Conservation (phyloP, 2,113 vertebrate species). For the Podarcis raffonei region DNA sequence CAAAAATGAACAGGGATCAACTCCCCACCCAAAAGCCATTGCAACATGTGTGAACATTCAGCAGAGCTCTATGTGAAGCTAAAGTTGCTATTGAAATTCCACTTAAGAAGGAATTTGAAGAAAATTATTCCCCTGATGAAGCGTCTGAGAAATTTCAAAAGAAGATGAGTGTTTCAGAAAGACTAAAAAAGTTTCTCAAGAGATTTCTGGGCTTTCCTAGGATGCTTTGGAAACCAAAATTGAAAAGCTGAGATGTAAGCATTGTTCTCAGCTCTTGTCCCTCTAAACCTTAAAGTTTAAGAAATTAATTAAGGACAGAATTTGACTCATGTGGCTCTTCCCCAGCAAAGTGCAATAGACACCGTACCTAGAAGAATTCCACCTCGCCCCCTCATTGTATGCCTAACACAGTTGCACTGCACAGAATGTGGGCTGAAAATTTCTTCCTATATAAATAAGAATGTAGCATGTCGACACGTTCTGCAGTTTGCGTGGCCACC, state of each 20-base stretch:
- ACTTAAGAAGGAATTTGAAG: not conserved
- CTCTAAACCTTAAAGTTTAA: not conserved
- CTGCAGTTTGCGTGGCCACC: no score
- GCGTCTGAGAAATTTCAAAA: not conserved
- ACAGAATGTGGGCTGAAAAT: not conserved
- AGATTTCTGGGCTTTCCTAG: not conserved
- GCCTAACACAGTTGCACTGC: not conserved
- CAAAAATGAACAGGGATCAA: not conserved
- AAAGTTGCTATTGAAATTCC: not conserved
- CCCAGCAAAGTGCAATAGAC: not conserved
- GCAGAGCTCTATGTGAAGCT: not conserved
- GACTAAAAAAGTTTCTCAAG: not conserved
- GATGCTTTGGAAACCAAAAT: not conserved
- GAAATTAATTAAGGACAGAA: not conserved
- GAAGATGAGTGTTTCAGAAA: not conserved
- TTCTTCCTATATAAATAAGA: not conserved
- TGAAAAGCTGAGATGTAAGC: not conserved
- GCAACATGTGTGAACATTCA: not conserved
- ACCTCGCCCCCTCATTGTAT: not conserved
- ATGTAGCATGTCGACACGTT: no score
- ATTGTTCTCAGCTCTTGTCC: not conserved
- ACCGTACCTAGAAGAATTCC: not conserved
- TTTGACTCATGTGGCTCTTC: not conserved
- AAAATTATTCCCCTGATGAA: not conserved
- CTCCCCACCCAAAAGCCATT: no score